A percentile compares a stretch with the other conserved stretches of the same genome.
Conservation (phyloP, 2,888 invertebrate genomes). For the Lymantria monacha region DNA sequence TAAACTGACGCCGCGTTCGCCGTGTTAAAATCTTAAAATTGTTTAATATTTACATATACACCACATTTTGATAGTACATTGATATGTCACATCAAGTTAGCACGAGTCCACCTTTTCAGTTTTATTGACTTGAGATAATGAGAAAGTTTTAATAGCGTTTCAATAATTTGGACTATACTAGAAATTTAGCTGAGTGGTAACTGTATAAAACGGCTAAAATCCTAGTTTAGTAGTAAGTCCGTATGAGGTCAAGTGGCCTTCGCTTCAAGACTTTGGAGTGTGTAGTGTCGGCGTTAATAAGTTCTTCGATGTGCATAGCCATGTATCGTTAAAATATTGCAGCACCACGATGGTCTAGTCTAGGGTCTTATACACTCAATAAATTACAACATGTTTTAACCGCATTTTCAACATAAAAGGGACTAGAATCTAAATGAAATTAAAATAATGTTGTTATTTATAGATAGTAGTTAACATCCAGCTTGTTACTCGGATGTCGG, state of each 20-base stretch:
- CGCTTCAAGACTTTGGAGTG: neutral
- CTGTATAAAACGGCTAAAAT: too few relatives aligned
- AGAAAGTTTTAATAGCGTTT: too few relatives aligned
- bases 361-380: neutral
- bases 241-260: slow-evolving; percentile 1
- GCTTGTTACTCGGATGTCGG: slow-evolving; percentile 16
- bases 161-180: too few relatives aligned
- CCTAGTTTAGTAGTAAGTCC: slow-evolving; percentile 9
- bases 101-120: too few relatives aligned
- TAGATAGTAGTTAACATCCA: neutral
- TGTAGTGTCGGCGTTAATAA: neutral
- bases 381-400: neutral
- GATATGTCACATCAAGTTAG: too few relatives aligned
- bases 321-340: neutral
- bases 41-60: too few relatives aligned
- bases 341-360: neutral
- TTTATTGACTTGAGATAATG: too few relatives aligned
- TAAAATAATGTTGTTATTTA: neutral
- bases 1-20: too few relatives aligned
- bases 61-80: too few relatives aligned
- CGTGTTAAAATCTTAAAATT: too few relatives aligned
- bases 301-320: neutral
- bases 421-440: neutral
- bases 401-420: neutral
- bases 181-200: too few relatives aligned